Evolutionary conservation across 1,140 invertebrate genomes (phyloP), one percentile per base, ranked within the genome.

Genomic region (Bombus huntii): DNA sequence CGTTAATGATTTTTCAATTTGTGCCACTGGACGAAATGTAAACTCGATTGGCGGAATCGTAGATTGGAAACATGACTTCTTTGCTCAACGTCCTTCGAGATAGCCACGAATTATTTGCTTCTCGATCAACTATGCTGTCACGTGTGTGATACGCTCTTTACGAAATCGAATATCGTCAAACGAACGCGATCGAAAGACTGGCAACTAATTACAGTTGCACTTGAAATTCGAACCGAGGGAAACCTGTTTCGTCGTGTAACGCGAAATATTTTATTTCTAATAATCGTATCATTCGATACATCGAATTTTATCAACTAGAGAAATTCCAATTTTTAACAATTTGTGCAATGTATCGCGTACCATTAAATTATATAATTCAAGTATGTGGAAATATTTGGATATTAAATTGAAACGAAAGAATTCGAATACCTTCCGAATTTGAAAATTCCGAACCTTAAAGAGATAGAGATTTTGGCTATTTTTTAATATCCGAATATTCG

Each of bases 21-120:
- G 80, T 81, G 80, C 68, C 80, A 81, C 80, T 81, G 13, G 70
- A 57, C 2, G 70, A 31, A 31, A 71, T 8, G 68, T 22, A 42
- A 53, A 59, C 59, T 28, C 53, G 31, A 59, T 44, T 44, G 6
- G 62, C 22, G 2, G 25, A 53, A 70, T 39, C 18, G 31, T n/a
- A 70, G 25, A 57, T 34, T 2, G 31, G 34, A 8, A 18, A n/a
- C 39, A 0, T 22, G 22, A 53, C 15, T 4, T 73, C 22, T n/a
- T 37, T 66, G 39, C n/a, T 31, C 37, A 37, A 39, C 37, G 77
- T 18, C 13, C 31, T 37, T 79, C 77, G 31, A n/a, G 22, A 66
- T n/a, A 34, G 13, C 39, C 66, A 15, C 44, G 34, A 31, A 37
- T 37, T 6, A 1, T 5, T 37, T 25, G 42, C 2, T 47, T 53